Base-by-base conservation (phyloP, 1,140 invertebrate genomes). In the Zaprionus inermis region DNA sequence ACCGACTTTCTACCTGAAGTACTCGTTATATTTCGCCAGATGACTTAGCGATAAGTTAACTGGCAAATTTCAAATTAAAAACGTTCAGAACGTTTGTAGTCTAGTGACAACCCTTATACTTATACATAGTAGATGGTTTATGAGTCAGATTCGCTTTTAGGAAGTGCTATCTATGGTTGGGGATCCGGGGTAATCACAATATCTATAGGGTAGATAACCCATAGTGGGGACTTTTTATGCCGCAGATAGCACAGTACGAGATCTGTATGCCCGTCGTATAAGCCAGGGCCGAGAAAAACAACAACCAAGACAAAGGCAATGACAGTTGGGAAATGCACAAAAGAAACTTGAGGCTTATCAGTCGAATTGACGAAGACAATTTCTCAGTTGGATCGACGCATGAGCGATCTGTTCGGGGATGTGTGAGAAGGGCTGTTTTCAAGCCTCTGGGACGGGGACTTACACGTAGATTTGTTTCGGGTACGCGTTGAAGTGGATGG, bases 331-430 rank as follows among this genome's bases (percentile, higher is more conserved):
- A 67, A 72, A 72, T 72, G 63, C 55, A 72, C 63, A 67, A 66
- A 66, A 32, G 28, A 22, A 54, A 72, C 36, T 68, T 72, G 10
- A 38, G 12, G 57, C 71, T 73, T 68, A 73, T 73, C 71, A 73
- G 38, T 56, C 16, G 24, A 46, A 22, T 18, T 22, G 34, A 55
- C 12, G 34, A 12, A 20, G 41, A n/a, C 41, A 20, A 34, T 11
- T 24, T 28, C 30, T 20, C 60, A 22, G 60, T 12, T 22, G 20
- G 22, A 9, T 49, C 11, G 18, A 16, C 16, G 44, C 4, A 16
- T 4, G 18, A 44, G 16, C 16, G 41, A 16, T 46, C 44, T 3
- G 7, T 7, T 10, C 5, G n/a, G 10, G 1, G 34, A 9, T 6
- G 20, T 3, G n/a, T 7, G 52, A 12, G 9, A 18, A 51, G 54